These are phyloP conservation scores for Carduelis carduelis DNA, from an alignment of 2,797 vertebrate species.

Conservation along the genomic window DNA sequence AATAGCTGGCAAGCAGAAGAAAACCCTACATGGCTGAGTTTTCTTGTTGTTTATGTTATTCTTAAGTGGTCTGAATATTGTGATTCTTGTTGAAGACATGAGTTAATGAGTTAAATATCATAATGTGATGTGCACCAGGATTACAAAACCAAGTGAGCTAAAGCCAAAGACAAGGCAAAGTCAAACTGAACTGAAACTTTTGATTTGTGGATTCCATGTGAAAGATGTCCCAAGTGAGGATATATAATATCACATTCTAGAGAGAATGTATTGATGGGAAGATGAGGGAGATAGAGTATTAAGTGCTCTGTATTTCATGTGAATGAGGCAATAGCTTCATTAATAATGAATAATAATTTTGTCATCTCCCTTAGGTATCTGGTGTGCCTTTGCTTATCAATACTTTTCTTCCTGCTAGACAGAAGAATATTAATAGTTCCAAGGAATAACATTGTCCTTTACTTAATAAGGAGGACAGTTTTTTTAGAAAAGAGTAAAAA, in stretches of 20 bases:
- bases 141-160: not conserved
- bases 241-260: not conserved
- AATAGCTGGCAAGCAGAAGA: not conserved
- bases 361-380: conserved; percentile 43
- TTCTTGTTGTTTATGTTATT: not conserved
- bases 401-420: conserved; percentile 24
- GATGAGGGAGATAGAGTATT: conserved; percentile 33
- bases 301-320: conserved; percentile 55
- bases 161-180: conserved; percentile 11
- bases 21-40: not conserved
- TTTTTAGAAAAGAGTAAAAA: not conserved
- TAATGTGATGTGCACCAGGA: not conserved
- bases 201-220: conserved; percentile 5
- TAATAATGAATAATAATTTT: conserved; percentile 70
- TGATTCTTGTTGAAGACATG: not conserved
- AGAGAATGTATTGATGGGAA: conserved; percentile 18
- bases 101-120: not conserved
- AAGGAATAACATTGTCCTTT: not conserved
- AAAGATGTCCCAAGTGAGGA: not conserved
- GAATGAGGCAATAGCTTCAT: conserved; percentile 56
- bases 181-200: conserved; percentile 21
- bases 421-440: conserved; percentile 1
- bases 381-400: conserved; percentile 19
- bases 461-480: not conserved
- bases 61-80: not conserved